These are phyloP conservation scores for Galago senegalensis DNA, from an alignment of 2,797 vertebrate species.

Conservation along the genomic window DNA sequence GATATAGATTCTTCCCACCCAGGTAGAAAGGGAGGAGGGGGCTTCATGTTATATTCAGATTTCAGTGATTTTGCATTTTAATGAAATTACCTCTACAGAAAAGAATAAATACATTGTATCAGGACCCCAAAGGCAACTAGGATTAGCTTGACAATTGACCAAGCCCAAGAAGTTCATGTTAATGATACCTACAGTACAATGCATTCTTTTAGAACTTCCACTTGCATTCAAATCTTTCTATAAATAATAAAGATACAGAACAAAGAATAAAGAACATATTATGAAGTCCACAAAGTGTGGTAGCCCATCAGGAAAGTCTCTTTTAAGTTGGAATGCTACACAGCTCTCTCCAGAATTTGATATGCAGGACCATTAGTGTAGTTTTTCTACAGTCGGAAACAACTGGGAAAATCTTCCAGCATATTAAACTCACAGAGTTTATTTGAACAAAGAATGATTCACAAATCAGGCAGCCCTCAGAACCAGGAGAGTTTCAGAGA, in stretches of 20 bases:
- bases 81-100: constrained; percentile 86
- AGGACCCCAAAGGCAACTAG: constrained; percentile 84
- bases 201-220: constrained; percentile 74
- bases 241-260: background rate
- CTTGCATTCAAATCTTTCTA: constrained; percentile 81
- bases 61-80: constrained; percentile 81
- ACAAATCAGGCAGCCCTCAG: background rate
- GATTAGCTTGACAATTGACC: constrained; percentile 87
- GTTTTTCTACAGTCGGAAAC: background rate
- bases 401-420: background rate
- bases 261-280: background rate
- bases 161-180: constrained; percentile 80
- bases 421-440: background rate
- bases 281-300: constrained; percentile 22
- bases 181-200: constrained; percentile 77
- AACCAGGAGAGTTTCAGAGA: background rate
- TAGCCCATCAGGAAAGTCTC: background rate
- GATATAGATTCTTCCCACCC: constrained; percentile 66
- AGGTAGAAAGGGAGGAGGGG: constrained; percentile 60
- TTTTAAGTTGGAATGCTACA: background rate
- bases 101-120: constrained; percentile 87
- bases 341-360: background rate
- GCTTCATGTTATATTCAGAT: constrained; percentile 81
- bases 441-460: background rate
- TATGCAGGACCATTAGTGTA: background rate